phyloP scores from a whole-genome alignment of 2,113 vertebrate species.

The Ptilorrhoa leucosticta region DNA sequence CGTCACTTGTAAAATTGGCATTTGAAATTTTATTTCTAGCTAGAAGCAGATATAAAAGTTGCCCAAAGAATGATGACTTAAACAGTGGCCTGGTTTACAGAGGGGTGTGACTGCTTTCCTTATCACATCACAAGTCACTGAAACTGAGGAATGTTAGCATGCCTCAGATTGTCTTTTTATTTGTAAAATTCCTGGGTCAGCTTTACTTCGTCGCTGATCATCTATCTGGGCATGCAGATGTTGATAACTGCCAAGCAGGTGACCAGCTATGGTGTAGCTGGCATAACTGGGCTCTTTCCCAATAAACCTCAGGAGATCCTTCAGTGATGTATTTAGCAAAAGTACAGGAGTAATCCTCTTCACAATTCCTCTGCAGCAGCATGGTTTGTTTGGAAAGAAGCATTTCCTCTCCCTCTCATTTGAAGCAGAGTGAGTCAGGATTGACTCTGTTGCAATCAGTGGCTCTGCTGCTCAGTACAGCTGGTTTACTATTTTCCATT shows the following conservation, averaged over 20 bases:
- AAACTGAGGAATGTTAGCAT: neutral
- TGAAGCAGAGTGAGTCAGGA: neutral
- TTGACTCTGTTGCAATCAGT: neutral
- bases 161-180: neutral
- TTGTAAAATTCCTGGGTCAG: neutral
- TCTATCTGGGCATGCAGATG: neutral
- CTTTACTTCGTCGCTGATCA: neutral
- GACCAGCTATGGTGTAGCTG: fast-evolving
- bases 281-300: neutral
- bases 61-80: neutral
- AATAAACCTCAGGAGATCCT: neutral
- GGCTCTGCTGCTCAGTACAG: neutral
- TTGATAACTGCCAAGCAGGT: neutral
- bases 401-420: neutral
- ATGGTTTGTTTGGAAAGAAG: neutral
- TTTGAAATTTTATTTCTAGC: neutral
- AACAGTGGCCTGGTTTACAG: neutral
- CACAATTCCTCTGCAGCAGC: neutral
- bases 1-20: neutral
- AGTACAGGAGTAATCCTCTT: neutral
- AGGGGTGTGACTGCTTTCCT: neutral
- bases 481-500: neutral
- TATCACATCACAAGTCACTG: neutral
- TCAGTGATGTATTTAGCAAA: neutral
- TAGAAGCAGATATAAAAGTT: neutral